Evolutionary conservation across 1,140 invertebrate species (phyloP), one percentile per base, ranked within the genome.

Genomic region (Drosophila kohkoa): DNA sequence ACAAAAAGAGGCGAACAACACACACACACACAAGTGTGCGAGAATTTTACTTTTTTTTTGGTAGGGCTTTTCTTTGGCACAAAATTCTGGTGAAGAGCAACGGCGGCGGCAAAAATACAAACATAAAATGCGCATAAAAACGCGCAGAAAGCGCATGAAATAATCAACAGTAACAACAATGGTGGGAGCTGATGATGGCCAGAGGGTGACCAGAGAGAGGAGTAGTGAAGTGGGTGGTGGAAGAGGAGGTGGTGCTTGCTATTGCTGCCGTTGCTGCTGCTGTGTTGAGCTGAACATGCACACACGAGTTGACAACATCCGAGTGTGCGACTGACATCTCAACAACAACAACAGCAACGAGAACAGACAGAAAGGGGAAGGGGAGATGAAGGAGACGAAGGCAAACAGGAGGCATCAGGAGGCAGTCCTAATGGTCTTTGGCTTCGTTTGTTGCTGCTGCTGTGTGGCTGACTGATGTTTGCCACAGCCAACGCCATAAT

Each of bases 81-180:
- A 65, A 58, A 49, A 32, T 51, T 43, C 15, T 57, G 30, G 11
- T 38, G 62, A 15, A 41, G 63, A 57, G 16, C 30, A 58, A 35
- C 15, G 67, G 32, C 67, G 59, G 45, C 16, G 68, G 43, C 68
- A 83, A 78, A 83, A 87, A 88, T 87, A 80, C 83, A 87, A 88
- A 87, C 83, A 87, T 89, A 87, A 87, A 87, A 87, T 87, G 81
- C 85, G 83, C 83, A 87, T 87, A 87, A 87, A 87, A 87, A 87
- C 78, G 80, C 82, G 80, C 65, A 70, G 69, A 86, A 83, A 87
- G 83, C 85, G 83, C 83, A 87, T 87, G 83, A 87, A 87, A 87
- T 87, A 87, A 87, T 87, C 83, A 87, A 87, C 83, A 89, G 83
- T 79, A 87, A 82, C 82, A 82, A 82, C 62, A 65, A 71, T 71